Base-by-base conservation (phyloP, 2,888 invertebrate species). In the Tanaodytes sp. region DNA sequence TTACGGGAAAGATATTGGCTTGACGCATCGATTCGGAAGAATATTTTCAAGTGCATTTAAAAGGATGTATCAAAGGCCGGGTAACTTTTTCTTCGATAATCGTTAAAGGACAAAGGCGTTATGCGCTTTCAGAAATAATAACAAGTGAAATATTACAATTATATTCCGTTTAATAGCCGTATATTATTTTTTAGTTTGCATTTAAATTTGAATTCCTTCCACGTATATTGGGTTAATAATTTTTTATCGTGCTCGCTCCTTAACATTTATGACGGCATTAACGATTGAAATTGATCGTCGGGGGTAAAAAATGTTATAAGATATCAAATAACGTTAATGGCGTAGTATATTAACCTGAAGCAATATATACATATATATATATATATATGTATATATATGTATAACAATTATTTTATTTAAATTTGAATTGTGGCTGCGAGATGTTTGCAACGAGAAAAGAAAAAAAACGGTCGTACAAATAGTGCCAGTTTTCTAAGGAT, bases 1-100 rank as follows among this genome's bases (percentile, higher is more conserved):
- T 66, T 66, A 54, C 40, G 36, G 12, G 42, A 59, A 66, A 66
- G 59, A 66, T 66, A 66, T 66, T 55, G 59, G 55, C 49, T 48
- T 48, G 59, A 46, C 46, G 52, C 52, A 51, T 58, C 58, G 58
- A 65, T 57, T 64, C 48, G 18, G 51, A 23, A 31, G 51, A 58
- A 51, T 64, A 64, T 64, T 58, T 43, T 64, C 45, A 58, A 51
- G 45, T 58, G 43, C 46, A 33, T 58, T 40, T 46, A 19, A 57
- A 49, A 64, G 48, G 51, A 43, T 18, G 57, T 30, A 49, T 49
- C 48, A 55, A 54, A 27, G 42, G 33, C 42, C 63, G 55, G 46
- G 11, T 18, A 42, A 55, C 23, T 55, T 57, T 57, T 45, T 23
- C 16, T 31, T 37, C 37, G 30, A 57, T 43, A 48, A 55, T 63